phyloP scores from a whole-genome alignment of 1,140 invertebrate genomes.

The Apis dorsata region DNA sequence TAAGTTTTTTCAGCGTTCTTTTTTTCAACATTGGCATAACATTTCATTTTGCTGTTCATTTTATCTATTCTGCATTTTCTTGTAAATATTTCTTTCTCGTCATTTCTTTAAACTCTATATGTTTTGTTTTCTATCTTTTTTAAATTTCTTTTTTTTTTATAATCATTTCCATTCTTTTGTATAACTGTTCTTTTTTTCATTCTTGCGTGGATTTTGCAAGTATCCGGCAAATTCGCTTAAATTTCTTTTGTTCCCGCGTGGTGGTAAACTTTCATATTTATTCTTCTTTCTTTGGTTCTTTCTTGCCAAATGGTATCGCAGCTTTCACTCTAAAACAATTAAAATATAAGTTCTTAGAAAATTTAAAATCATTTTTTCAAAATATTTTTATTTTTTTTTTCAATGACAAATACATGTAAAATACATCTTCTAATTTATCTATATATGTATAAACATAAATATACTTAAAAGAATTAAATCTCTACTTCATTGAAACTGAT shows the following conservation, averaged over 20 bases:
- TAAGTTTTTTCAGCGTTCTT: not conserved
- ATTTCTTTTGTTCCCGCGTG: slow-evolving; percentile 35
- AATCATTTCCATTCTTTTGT: not conserved
- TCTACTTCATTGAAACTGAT: not conserved
- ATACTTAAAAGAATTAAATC: not conserved
- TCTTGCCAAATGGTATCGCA: slow-evolving; percentile 94
- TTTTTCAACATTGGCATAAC: not conserved
- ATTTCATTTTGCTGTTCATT: not conserved
- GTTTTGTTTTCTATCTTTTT: not conserved
- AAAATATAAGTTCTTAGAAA: not conserved
- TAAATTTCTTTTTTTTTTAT: not conserved
- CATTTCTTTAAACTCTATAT: not conserved
- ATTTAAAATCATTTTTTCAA: not conserved
- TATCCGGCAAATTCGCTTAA: slow-evolving; percentile 34
- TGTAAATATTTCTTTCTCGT: not conserved
- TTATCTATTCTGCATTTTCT: not conserved
- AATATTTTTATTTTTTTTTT: not conserved
- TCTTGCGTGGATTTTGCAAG: slow-evolving; percentile 22
- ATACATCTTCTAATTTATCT: not conserved
- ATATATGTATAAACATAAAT: not conserved
- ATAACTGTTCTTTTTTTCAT: slow-evolving; percentile 1
- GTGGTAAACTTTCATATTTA: slow-evolving; percentile 78
- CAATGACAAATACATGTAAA: not conserved
- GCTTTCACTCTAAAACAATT: slow-evolving; percentile 88
- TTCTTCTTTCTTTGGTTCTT: slow-evolving; percentile 91